A percentile compares a stretch with the other conserved stretches of the same genome.
Evolutionary conservation across 2,888 invertebrate species (phyloP).

Genomic region (Drosophila acutilabella): DNA sequence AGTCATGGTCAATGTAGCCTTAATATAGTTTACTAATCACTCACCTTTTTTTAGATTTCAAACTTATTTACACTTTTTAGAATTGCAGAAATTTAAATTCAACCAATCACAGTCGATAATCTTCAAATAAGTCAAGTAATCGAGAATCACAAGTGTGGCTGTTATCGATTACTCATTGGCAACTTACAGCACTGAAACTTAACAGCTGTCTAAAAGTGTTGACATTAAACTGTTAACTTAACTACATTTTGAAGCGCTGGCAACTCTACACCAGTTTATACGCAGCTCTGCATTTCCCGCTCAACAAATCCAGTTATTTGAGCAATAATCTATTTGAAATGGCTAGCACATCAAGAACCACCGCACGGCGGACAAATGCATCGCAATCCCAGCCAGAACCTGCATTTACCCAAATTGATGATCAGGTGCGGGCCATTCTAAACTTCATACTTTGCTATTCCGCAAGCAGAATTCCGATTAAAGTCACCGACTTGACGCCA

Average conservation of each 20-base stretch:
- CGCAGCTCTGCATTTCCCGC: constrained; percentile 27
- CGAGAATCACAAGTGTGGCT: background rate
- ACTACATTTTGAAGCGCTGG: background rate
- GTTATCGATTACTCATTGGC: constrained; percentile 31
- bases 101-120: background rate
- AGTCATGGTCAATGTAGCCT: constrained; percentile 27
- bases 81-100: background rate
- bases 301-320: background rate
- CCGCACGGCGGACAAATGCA: constrained; percentile 16
- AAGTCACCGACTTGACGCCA: constrained; percentile 46
- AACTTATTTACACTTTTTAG: too few relatives aligned
- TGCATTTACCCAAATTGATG: constrained; percentile 13
- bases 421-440: constrained; percentile 42
- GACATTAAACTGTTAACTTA: background rate
- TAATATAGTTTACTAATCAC: background rate
- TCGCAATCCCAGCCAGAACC: constrained; percentile 23
- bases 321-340: constrained; percentile 24
- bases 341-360: constrained; percentile 58
- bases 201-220: background rate
- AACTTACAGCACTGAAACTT: constrained; percentile 1
- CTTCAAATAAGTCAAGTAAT: background rate
- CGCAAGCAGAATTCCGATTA: constrained; percentile 55
- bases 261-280: constrained; percentile 24
- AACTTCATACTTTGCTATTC: constrained; percentile 61
- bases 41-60: too few relatives aligned